A percentile compares a stretch with the other conserved stretches of the same genome.
These are phyloP conservation scores for Cotesia vestalis DNA, from an alignment of 1,140 invertebrate species.

Conservation along the genomic window DNA sequence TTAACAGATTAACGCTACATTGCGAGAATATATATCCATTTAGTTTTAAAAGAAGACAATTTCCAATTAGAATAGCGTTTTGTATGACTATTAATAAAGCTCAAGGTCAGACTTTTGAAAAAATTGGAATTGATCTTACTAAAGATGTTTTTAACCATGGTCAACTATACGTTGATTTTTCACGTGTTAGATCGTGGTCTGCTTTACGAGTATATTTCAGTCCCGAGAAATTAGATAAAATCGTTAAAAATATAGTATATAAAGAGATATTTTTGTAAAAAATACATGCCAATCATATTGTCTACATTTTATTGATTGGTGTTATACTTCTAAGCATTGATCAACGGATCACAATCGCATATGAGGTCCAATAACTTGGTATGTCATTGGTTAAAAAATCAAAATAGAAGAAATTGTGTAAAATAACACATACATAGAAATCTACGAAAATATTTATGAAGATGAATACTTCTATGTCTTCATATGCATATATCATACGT, in stretches of 20 bases:
- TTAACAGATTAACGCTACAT: slow-evolving; percentile 31
- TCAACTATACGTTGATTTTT: slow-evolving; percentile 45
- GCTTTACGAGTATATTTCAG: slow-evolving; percentile 24
- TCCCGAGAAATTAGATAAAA: slow-evolving; percentile 1
- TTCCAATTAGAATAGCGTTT: slow-evolving; percentile 60
- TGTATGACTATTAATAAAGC: slow-evolving; percentile 63
- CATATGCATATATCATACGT: too few species aligned
- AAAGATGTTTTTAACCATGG: slow-evolving; percentile 48
- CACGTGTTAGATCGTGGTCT: slow-evolving; percentile 10
- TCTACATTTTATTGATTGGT: too few species aligned
- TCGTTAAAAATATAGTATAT: slow-evolving; percentile 25
- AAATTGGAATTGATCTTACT: slow-evolving; percentile 45
- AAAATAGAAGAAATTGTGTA: too few species aligned
- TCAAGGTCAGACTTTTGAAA: slow-evolving; percentile 50
- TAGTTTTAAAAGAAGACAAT: slow-evolving; percentile 40
- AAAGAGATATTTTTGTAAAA: slow-evolving; percentile 14
- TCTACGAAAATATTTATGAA: too few species aligned
- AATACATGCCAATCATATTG: too few species aligned
- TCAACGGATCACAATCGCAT: too few species aligned
- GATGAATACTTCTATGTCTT: too few species aligned
- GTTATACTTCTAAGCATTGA: too few species aligned
- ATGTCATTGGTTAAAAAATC: too few species aligned
- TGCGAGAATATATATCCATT: slow-evolving; percentile 8
- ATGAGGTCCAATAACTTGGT: too few species aligned
- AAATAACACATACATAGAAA: too few species aligned